Base-by-base conservation (phyloP, 1,140 invertebrate species). In the Scaptomyza pallida region DNA sequence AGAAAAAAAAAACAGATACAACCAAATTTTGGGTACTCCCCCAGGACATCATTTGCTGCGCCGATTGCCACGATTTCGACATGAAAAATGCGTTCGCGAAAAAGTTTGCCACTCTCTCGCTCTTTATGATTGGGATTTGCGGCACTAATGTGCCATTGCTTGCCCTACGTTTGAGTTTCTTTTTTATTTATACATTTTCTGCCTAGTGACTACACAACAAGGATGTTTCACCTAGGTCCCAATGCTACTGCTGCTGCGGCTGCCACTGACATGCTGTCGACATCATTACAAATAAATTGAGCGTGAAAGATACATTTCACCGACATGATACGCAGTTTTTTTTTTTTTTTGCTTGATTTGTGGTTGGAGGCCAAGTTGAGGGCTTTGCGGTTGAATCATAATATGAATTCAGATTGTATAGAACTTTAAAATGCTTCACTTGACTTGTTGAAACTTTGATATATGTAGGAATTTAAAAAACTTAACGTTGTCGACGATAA, bases 51-150 rank as follows among this genome's bases (percentile, higher is more conserved):
- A 86, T 86, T 88, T 86, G 67, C 62, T 59, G 60, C 47, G 74
- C 62, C 72, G 64, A 70, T 74, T 74, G 71, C 82, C 73, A 88
- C 69, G 81, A 81, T 60, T 82, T 52, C 71, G 83, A 86, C 82
- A 86, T 86, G 82, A 86, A 86, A 86, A 86, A 86, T 86, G 82
- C 83, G 82, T 86, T 86, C 82, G 82, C 82, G 82, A 86, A 88
- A n/a, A 82, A 75, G 71, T 75, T 89, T 88, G 54, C 59, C 71
- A 35, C 26, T 62, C 62, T 48, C 43, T 52, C 60, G 50, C 50
- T 78, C 72, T 86, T 86, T 86, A 86, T 86, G 83, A 88, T 86
- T 88, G 75, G 82, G 82, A 86, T 78, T 78, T 86, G 75, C 60
- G 74, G 82, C 82, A 77, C 82, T 86, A 86, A 86, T 86, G 82